phyloP scores from a whole-genome alignment of 2,888 invertebrate species.

The Polymixis flavicincta region DNA sequence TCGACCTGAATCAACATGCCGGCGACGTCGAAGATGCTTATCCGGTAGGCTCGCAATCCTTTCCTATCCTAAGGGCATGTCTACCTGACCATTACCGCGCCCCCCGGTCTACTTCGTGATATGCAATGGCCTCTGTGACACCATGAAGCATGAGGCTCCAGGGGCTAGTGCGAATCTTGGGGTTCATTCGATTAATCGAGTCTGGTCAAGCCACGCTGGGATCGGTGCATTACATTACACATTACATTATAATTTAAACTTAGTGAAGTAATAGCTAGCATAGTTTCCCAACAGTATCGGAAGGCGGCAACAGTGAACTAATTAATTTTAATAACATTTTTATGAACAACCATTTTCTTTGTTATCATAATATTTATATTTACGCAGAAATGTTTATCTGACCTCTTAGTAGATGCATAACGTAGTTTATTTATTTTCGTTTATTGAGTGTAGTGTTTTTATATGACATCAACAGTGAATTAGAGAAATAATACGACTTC shows the following conservation, averaged over 20 bases:
- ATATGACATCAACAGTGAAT: not conserved
- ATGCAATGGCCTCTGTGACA: no score
- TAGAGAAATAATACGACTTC: not conserved
- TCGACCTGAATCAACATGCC: no score
- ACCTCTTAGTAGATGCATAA: slow-evolving; percentile 39
- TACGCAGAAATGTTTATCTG: slow-evolving; percentile 32
- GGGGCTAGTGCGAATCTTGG: no score
- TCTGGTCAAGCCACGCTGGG: no score
- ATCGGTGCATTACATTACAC: no score
- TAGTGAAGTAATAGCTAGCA: not conserved
- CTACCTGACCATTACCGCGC: no score
- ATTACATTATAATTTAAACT: not conserved
- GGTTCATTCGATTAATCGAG: no score
- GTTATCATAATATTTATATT: slow-evolving; percentile 48
- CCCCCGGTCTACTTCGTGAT: no score
- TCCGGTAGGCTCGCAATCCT: no score
- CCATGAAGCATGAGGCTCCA: no score
- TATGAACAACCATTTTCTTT: slow-evolving; percentile 7
- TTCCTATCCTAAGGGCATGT: no score
- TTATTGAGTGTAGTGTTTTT: not conserved
- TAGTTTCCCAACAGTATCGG: slow-evolving; percentile 19
- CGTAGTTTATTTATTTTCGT: not conserved
- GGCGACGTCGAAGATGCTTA: no score
- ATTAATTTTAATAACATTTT: slow-evolving; percentile 39
- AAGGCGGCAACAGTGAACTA: slow-evolving; percentile 46